Evolutionary conservation across 2,113 vertebrate species (phyloP), one percentile per base, ranked within the genome.

Genomic region (Probosciger aterrimus): DNA sequence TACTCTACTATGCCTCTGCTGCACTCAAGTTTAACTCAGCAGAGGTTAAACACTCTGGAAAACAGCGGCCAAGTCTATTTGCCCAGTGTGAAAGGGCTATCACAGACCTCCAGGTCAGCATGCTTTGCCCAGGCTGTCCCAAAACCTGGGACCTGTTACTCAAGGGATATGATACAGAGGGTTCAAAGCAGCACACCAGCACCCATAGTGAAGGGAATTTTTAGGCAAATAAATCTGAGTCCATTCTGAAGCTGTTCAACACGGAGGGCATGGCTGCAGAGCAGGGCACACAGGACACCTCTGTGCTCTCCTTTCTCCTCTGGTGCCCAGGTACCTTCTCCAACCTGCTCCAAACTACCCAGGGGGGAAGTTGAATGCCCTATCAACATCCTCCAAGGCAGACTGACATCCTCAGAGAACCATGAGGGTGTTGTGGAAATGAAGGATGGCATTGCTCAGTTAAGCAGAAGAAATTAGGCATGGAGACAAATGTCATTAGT

Each of bases 41-140:
- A 87, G 70, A 79, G 31, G 27, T 10, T 69, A 47, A 73, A 79
- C 7, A 10, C 5, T 9, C 13, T 2, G 0, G 16, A 33, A 62
- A 63, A 16, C 5, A 64, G 63, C 3, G 65, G 18, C 23, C 16
- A 50, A 35, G 16, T 23, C n/a, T 83, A 27, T 68, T 22, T 43
- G 9, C 14, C 18, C 22, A 24, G 2, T 0, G 0, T 7, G 10
- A 43, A 60, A 35, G 10, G 22, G 12, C 7, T 12, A 41, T 2
- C 20, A 43, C 0, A 79, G 69, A 28, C 24, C 31, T 41, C 4
- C 28, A 62, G 35, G 5, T 19, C 13, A 28, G 23, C 35, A 6
- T 2, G 27, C 6, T 49, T 78, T 4, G 1, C 0, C 1, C 14
- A 47, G 44, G 52, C 18, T 84, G 43, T 24, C 47, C 69, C 57